Base-by-base conservation (phyloP, 2,888 invertebrate species). In the Anodontia alba region DNA sequence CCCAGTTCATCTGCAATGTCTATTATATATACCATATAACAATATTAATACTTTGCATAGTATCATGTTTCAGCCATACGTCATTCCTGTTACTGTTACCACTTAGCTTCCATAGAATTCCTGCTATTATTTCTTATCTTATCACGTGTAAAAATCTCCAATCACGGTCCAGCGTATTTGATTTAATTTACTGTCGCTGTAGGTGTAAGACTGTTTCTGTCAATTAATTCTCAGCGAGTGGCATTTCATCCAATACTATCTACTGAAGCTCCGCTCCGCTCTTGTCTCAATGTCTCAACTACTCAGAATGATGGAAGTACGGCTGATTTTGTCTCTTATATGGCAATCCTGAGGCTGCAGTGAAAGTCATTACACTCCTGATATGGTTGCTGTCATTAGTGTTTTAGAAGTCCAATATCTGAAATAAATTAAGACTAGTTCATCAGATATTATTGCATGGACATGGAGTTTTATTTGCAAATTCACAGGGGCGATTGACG, bases 311-410 rank as follows among this genome's bases (percentile, higher is more conserved):
- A 62, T 62, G 62, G 33, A 62, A 62, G 10, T 15, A 31, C 26
- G 62, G 62, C 62, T 7, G 62, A 62, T 62, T 62, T 33, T 31
- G 33, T 62, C 62, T 62, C 33, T 33, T 62, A 62, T 62, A 62
- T 33, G 62, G 62, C 33, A 17, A 20, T 31, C 1, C 62, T 33
- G 33, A 33, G 33, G 33, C 31, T 1, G 33, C 62, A 62, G 29
- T 33, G 29, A 62, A 57, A 17, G 62, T 62, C 62, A 10, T 33
- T 62, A 23, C 12, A 33, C 33, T 62, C 62, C 31, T 62, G 62
- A 62, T 62, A 31, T 33, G 62, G 33, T 62, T 17, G 31, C 33
- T 62, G 62, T 62, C 62, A 62, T 17, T 17, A 33, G 12, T 17
- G 33, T 17, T 62, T 62, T 62, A 62, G 23, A 33, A 29, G 29